Evolutionary conservation across 2,888 invertebrate genomes (phyloP).

Genomic region (Hololepta plana): DNA sequence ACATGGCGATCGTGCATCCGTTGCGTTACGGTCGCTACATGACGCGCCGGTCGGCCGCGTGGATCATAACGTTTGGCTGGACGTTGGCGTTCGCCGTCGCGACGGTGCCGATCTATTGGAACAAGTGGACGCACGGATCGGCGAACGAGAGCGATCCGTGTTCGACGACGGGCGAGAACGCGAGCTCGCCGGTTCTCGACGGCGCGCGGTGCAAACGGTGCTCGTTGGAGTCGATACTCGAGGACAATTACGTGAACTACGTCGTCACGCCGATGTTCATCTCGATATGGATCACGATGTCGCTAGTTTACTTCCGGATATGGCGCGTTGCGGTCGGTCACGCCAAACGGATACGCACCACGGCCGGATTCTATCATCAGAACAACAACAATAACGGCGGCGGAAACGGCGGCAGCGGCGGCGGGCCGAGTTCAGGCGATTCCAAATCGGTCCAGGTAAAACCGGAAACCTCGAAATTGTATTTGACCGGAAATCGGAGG

Average conservation of each 20-base stretch:
- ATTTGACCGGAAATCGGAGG: too few species aligned
- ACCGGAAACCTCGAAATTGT: too few species aligned
- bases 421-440: slow-evolving; percentile 36
- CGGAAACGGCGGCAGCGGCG: too few species aligned
- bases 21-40: slow-evolving; percentile 48
- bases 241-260: slow-evolving; percentile 24
- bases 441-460: slow-evolving; percentile 63
- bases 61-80: slow-evolving; percentile 50
- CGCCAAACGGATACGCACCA: slow-evolving; percentile 44
- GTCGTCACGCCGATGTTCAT: slow-evolving; percentile 53
- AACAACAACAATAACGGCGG: too few species aligned
- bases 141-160: too few species aligned
- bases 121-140: slow-evolving; percentile 41
- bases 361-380: slow-evolving; percentile 34
- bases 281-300: slow-evolving; percentile 56
- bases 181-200: too few species aligned
- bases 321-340: slow-evolving; percentile 62
- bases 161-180: neutral
- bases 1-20: slow-evolving; percentile 63
- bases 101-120: slow-evolving; percentile 59
- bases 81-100: slow-evolving; percentile 44
- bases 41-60: slow-evolving; percentile 26
- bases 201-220: slow-evolving; percentile 38
- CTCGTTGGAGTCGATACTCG: slow-evolving; percentile 47
- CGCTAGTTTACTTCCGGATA: slow-evolving; percentile 57